A percentile compares a stretch with the other conserved stretches of the same genome.
phyloP scores from a whole-genome alignment of 2,113 vertebrate species.

The Lipophrys pholis region DNA sequence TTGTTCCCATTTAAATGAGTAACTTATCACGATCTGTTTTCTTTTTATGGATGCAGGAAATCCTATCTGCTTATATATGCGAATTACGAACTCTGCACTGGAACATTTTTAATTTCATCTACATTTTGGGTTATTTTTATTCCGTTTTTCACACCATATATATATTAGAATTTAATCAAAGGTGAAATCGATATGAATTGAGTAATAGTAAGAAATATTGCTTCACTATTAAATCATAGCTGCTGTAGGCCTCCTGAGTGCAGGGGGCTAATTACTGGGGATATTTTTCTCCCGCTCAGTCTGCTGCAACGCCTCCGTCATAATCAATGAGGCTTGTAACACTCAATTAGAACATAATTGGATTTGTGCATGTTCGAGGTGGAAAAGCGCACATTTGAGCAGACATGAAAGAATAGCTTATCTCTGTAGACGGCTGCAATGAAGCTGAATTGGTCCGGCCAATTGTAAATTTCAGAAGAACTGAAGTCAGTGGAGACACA shows the following conservation, averaged over 20 bases:
- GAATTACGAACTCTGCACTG: no score
- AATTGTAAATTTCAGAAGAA: slow-evolving; percentile 46
- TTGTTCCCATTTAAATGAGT: no score
- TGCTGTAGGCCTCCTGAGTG: slow-evolving; percentile 52
- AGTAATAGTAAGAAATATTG: slow-evolving; percentile 55
- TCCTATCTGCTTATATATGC: no score
- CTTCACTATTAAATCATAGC: slow-evolving; percentile 58
- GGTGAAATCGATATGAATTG: slow-evolving; percentile 47
- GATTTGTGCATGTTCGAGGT: slow-evolving; percentile 75
- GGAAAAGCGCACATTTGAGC: slow-evolving; percentile 64
- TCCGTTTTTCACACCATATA: no score
- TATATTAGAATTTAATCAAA: no score
- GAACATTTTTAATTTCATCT: no score
- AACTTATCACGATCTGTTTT: no score
- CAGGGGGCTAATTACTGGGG: slow-evolving; percentile 66
- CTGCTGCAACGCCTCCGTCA: slow-evolving; percentile 69
- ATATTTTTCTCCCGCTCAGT: slow-evolving; percentile 57
- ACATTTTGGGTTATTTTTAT: no score
- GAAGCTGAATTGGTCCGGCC: slow-evolving; percentile 43
- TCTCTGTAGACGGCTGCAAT: slow-evolving; percentile 70
- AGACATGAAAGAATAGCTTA: slow-evolving; percentile 71
- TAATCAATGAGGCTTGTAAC: slow-evolving; percentile 83
- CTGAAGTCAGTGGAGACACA: slow-evolving; percentile 12
- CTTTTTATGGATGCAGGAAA: no score
- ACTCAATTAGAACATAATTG: slow-evolving; percentile 80